These are phyloP conservation scores for Bovichtus diacanthus DNA, from an alignment of 2,797 vertebrate genomes.

Conservation along the genomic window DNA sequence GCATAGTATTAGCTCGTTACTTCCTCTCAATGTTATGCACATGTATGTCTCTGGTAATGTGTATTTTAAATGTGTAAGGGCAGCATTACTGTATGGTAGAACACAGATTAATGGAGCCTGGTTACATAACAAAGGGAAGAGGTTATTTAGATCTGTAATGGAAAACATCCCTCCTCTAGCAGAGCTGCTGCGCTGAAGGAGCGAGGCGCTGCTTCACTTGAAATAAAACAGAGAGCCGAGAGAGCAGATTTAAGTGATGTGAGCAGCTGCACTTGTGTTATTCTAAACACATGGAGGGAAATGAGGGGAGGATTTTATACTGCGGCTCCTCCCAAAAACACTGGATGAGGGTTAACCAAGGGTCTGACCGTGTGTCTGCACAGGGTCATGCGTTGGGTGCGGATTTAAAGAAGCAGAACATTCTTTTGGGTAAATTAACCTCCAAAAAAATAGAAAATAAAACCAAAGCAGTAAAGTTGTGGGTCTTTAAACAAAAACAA, in stretches of 20 bases:
- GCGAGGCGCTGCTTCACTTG: slow-evolving; percentile 6
- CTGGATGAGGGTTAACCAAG: slow-evolving; percentile 41
- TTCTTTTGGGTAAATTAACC: not conserved
- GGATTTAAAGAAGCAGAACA: slow-evolving; percentile 20
- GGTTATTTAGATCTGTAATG: slow-evolving; percentile 38
- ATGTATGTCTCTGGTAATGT: slow-evolving; percentile 5
- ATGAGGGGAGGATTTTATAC: slow-evolving; percentile 52
- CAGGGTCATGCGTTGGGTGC: slow-evolving; percentile 34
- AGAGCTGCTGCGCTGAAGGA: slow-evolving; percentile 38
- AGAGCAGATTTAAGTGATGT: slow-evolving; percentile 25
- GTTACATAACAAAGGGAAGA: slow-evolving; percentile 23
- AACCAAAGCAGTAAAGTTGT: not conserved
- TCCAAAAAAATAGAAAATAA: not conserved
- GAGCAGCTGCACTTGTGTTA: slow-evolving; percentile 63
- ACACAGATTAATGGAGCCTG: slow-evolving; percentile 10
- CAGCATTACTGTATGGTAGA: not conserved
- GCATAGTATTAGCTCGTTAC: too few relatives aligned
- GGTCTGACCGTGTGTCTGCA: slow-evolving; percentile 35
- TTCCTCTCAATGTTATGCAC: not conserved
- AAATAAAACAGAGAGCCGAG: slow-evolving; percentile 35
- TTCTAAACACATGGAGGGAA: slow-evolving; percentile 62
- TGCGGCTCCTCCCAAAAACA: slow-evolving; percentile 53
- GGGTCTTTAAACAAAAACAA: not conserved
- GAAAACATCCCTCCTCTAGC: slow-evolving; percentile 26
- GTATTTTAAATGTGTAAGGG: slow-evolving; percentile 5